Evolutionary conservation across 2,113 vertebrate genomes (phyloP).

Genomic region (Thalassarche chlororhynchos): DNA sequence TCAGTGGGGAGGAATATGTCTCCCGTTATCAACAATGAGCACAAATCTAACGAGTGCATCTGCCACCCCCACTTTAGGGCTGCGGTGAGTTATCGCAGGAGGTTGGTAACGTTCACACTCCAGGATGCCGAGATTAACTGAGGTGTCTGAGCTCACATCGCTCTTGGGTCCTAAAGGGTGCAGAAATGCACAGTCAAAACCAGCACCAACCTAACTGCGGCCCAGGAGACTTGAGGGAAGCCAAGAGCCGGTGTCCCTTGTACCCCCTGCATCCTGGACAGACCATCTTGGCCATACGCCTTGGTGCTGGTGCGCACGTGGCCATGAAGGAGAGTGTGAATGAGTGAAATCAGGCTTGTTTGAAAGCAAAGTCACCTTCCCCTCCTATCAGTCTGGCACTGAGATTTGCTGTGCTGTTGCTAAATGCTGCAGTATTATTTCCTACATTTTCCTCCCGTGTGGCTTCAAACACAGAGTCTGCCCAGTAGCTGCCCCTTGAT

Average conservation of each 20-base stretch:
- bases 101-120: fast-evolving
- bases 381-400: background rate
- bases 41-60: background rate
- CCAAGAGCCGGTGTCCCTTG: background rate
- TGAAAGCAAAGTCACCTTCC: background rate
- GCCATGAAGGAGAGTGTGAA: background rate
- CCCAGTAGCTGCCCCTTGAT: background rate
- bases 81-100: background rate
- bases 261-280: background rate
- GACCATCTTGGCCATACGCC: background rate
- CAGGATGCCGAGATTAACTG: background rate
- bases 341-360: background rate
- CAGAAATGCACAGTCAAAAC: background rate
- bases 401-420: background rate
- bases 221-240: background rate
- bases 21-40: background rate
- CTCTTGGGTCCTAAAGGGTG: background rate
- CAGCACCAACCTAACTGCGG: background rate
- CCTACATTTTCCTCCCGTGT: background rate
- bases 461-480: background rate
- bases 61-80: background rate
- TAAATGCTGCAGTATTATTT: background rate
- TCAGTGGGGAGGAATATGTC: background rate
- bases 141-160: background rate
- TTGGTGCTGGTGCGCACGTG: fast-evolving